phyloP scores from a whole-genome alignment of 1,140 invertebrate species.

The Oscheius sp. region DNA sequence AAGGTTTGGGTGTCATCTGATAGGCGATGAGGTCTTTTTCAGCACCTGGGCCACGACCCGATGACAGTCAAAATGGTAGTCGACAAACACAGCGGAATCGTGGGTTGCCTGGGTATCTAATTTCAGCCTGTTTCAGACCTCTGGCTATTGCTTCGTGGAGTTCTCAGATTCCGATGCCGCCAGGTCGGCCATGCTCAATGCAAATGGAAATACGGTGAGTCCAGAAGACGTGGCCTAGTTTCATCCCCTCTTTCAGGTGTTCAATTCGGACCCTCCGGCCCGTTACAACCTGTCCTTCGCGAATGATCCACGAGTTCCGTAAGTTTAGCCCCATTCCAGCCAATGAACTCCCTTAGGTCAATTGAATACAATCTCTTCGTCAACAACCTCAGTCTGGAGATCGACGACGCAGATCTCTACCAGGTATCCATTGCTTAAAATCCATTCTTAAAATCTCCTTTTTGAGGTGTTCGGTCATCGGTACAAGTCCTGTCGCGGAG shows the following conservation, averaged over 20 bases:
- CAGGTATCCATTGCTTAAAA: constrained; percentile 37
- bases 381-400: constrained; percentile 44
- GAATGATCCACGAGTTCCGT: constrained; percentile 47
- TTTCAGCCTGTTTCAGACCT: constrained; percentile 31
- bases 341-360: constrained; percentile 32
- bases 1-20: constrained; percentile 10
- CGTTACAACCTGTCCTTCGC: constrained; percentile 57
- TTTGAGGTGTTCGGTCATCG: constrained; percentile 55
- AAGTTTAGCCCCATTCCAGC: background rate
- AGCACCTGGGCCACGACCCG: constrained; percentile 35
- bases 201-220: constrained; percentile 49
- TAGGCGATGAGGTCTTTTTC: background rate
- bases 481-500: constrained; percentile 52
- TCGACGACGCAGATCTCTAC: constrained; percentile 51
- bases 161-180: constrained; percentile 47
- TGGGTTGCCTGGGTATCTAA: constrained; percentile 12
- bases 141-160: constrained; percentile 55
- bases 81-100: constrained; percentile 33
- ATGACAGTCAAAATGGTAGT: constrained; percentile 49
- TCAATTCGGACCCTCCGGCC: constrained; percentile 7
- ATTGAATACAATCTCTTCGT: constrained; percentile 55
- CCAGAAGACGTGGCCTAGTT: constrained; percentile 31
- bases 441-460: background rate
- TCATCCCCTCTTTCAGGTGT: background rate
- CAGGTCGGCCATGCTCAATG: constrained; percentile 45